These are phyloP conservation scores for Laodelphax striatellus DNA, from an alignment of 1,140 invertebrate species.

Conservation along the genomic window DNA sequence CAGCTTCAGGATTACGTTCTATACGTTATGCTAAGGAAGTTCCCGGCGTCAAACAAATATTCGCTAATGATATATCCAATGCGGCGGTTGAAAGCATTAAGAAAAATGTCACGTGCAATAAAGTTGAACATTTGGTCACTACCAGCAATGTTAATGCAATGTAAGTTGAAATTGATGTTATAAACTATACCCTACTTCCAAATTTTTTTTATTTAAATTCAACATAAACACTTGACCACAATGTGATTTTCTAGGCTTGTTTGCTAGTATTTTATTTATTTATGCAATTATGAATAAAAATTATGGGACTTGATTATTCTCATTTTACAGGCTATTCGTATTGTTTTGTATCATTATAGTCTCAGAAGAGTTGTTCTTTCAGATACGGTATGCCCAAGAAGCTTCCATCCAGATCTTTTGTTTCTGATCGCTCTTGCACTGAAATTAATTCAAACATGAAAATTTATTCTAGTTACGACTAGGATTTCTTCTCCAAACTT, in stretches of 20 bases:
- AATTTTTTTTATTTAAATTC: no score
- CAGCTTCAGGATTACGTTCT: slow-evolving; percentile 89
- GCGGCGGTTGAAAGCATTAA: slow-evolving; percentile 78
- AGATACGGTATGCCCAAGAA: background rate
- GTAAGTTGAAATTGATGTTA: slow-evolving; percentile 36
- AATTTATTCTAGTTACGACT: no score
- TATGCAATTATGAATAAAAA: no score
- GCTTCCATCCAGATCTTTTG: background rate
- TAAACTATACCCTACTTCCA: no score
- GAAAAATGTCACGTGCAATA: slow-evolving; percentile 69
- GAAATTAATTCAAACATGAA: slow-evolving; percentile 5
- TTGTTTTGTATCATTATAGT: background rate
- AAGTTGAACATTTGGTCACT: slow-evolving; percentile 58
- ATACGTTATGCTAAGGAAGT: slow-evolving; percentile 95
- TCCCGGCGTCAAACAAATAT: slow-evolving; percentile 61
- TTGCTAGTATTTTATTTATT: no score
- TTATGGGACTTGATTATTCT: no score
- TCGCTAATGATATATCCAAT: slow-evolving; percentile 90
- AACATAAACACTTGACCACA: no score
- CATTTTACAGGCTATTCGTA: no score
- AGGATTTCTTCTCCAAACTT: no score
- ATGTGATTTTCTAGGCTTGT: no score
- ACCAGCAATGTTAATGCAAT: slow-evolving; percentile 70
- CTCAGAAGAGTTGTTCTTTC: slow-evolving; percentile 3
- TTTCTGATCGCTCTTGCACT: background rate